Evolutionary conservation across 1,140 invertebrate species (phyloP).

Genomic region (Carposina sasakii): DNA sequence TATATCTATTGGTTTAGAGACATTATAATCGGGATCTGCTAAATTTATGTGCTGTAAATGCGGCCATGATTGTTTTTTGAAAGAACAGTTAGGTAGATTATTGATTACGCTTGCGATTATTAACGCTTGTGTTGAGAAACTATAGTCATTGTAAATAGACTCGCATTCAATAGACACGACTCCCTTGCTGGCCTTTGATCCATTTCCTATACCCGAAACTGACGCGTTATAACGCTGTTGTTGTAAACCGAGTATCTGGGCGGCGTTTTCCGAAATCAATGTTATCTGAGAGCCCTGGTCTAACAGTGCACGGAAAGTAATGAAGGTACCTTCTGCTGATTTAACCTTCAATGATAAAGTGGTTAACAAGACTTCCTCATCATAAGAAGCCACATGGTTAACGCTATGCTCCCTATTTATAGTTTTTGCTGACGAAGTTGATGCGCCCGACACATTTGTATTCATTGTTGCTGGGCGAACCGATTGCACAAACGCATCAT

Average conservation of each 20-base stretch:
- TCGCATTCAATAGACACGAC: slow-evolving; percentile 3
- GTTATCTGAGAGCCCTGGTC: slow-evolving; percentile 1
- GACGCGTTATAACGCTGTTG: background rate
- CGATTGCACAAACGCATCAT: background rate
- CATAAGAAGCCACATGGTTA: background rate
- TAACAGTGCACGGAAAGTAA: background rate
- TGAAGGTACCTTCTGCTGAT: background rate
- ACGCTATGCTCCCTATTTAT: background rate
- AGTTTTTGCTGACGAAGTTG: background rate
- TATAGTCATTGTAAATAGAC: slow-evolving; percentile 13
- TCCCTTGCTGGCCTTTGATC: slow-evolving; percentile 2
- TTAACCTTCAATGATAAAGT: background rate
- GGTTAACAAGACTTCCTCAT: background rate
- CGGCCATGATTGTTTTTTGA: background rate
- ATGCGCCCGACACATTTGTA: background rate
- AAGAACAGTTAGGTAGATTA: slow-evolving; percentile 7
- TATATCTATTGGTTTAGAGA: slow-evolving; percentile 12
- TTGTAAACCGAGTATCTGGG: slow-evolving; percentile 1
- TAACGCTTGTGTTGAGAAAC: slow-evolving; percentile 6
- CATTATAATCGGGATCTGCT: slow-evolving; percentile 15
- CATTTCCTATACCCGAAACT: slow-evolving; percentile 6
- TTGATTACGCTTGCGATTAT: slow-evolving; percentile 8
- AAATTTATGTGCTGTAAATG: slow-evolving; percentile 12
- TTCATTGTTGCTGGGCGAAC: background rate
- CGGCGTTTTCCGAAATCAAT: slow-evolving; percentile 9